Evolutionary conservation across 2,113 vertebrate species (phyloP).

Genomic region (Phalacrocorax pelagicus): DNA sequence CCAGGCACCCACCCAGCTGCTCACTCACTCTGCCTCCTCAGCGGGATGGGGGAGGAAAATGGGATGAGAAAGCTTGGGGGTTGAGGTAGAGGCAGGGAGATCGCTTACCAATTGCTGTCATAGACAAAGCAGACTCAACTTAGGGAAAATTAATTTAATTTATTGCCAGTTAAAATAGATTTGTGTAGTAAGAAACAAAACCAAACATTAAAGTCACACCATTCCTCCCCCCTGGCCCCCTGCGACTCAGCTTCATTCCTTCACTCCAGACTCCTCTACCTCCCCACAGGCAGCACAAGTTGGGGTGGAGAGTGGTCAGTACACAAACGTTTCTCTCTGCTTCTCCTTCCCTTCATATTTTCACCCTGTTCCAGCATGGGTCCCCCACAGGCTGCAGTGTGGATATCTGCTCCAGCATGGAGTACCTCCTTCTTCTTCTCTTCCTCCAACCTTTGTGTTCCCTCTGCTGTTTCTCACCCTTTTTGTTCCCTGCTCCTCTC

Average conservation of each 20-base stretch:
- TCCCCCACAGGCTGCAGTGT: background rate
- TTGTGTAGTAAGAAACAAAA: background rate
- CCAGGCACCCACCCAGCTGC: background rate
- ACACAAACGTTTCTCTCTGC: background rate
- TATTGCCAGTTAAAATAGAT: background rate
- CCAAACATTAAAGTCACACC: background rate
- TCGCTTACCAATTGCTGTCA: background rate
- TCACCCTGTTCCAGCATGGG: fast-evolving
- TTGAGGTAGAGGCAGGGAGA: background rate
- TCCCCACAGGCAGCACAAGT: background rate
- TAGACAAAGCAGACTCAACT: background rate
- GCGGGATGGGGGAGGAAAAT: background rate
- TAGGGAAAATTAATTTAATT: background rate
- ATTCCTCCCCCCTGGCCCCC: background rate
- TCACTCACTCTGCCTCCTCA: background rate
- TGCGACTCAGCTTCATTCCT: background rate
- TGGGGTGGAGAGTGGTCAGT: background rate
- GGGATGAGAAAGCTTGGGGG: background rate
- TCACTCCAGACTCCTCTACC: background rate
- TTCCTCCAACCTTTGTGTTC: background rate
- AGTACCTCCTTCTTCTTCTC: background rate
- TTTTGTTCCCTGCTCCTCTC: background rate
- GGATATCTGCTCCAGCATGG: background rate
- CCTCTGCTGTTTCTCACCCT: background rate
- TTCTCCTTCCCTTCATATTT: background rate